These are phyloP conservation scores for Parelbella ahira DNA, from an alignment of 2,888 invertebrate genomes.

Conservation along the genomic window DNA sequence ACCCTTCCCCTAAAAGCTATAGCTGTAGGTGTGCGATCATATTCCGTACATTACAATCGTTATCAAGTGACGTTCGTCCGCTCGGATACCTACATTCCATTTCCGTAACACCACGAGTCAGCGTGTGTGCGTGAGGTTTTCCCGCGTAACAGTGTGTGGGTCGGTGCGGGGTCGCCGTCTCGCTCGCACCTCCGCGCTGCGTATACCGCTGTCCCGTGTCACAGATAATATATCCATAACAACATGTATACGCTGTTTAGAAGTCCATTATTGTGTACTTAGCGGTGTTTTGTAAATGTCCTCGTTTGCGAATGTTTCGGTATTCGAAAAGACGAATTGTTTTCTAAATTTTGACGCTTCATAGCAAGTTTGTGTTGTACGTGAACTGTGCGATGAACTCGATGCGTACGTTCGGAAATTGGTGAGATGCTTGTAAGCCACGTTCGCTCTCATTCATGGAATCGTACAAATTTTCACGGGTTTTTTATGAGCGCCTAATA, in stretches of 20 bases:
- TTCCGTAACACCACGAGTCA: slow-evolving; percentile 32
- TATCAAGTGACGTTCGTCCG: slow-evolving; percentile 43
- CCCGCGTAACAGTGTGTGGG: slow-evolving; percentile 32
- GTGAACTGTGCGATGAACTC: not conserved
- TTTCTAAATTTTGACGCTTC: slow-evolving; percentile 18
- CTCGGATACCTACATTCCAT: slow-evolving; percentile 45
- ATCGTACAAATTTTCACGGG: slow-evolving; percentile 21
- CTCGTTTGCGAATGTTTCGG: slow-evolving; percentile 33
- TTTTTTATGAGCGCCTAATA: slow-evolving; percentile 23
- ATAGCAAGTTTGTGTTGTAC: slow-evolving; percentile 1
- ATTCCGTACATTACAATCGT: slow-evolving; percentile 47
- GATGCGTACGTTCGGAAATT: slow-evolving; percentile 7
- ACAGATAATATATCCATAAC: slow-evolving; percentile 20
- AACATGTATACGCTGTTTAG: slow-evolving; percentile 44
- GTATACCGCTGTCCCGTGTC: slow-evolving; percentile 32
- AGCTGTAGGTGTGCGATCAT: slow-evolving; percentile 37
- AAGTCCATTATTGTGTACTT: slow-evolving; percentile 64
- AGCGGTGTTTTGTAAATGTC: slow-evolving; percentile 52
- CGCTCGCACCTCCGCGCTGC: slow-evolving; percentile 24
- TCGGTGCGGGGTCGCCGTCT: slow-evolving; percentile 27
- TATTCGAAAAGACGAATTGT: slow-evolving; percentile 26
- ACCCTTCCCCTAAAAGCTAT: slow-evolving; percentile 37
- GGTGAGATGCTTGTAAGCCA: slow-evolving; percentile 3
- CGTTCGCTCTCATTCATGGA: slow-evolving; percentile 1
- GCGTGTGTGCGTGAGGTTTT: slow-evolving; percentile 37